Conservation (phyloP, 2,113 vertebrate species). For the Elephas maximus region DNA sequence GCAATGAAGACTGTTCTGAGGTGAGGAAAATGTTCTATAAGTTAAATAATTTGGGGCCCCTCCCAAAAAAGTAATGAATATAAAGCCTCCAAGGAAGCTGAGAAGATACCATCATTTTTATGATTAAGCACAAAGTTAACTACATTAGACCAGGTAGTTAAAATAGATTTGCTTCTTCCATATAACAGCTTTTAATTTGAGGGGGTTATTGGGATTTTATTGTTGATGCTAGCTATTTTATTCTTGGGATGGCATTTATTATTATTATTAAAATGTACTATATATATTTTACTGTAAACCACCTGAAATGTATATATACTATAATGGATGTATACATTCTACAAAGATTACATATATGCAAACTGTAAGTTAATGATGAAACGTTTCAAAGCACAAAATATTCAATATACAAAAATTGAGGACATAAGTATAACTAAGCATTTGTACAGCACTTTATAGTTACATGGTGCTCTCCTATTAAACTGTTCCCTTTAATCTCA, state of each 20-base stretch:
- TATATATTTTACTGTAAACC: not conserved
- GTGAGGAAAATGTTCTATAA: constrained; percentile 30
- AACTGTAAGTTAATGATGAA: not conserved
- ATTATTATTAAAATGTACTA: not conserved
- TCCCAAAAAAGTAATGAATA: constrained; percentile 2
- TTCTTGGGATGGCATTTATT: not conserved
- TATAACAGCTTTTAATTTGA: constrained; percentile 47
- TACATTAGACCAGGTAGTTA: not conserved
- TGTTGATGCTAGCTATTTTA: not conserved
- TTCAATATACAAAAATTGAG: not conserved
- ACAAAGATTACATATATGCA: not conserved
- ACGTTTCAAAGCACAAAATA: constrained; percentile 38
- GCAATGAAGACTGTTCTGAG: not conserved
- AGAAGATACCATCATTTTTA: constrained; percentile 26
- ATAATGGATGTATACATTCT: not conserved
- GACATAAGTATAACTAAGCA: not conserved
- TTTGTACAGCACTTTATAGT: not conserved
- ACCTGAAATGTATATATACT: not conserved
- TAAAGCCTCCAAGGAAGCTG: constrained; percentile 30
- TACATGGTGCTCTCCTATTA: not conserved
- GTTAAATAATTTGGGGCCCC: not conserved
- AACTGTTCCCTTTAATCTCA: constrained; percentile 8
- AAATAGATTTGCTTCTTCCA: constrained; percentile 22
- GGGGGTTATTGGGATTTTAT: not conserved
- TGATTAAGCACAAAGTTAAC: constrained; percentile 20